Percentiles rank a stretch among this genome's conserved stretches.
phyloP scores from a whole-genome alignment of 2,888 invertebrate species.

The Thalpophila matura region DNA sequence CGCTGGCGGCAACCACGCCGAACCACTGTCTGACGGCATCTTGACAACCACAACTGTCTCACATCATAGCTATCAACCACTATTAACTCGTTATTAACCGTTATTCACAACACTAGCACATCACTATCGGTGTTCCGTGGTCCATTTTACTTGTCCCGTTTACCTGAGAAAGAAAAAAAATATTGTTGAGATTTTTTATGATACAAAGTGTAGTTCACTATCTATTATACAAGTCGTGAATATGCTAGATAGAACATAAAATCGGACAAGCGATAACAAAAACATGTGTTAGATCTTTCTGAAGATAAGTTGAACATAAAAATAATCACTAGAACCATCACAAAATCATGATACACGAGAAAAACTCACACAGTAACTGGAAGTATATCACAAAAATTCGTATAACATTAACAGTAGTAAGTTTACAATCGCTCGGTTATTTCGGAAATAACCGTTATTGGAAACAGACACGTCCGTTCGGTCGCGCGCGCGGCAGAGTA shows the following conservation, averaged over 20 bases:
- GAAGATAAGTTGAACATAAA: constrained; percentile 23
- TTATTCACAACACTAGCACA: constrained; percentile 82
- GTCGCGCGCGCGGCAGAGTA: constrained; percentile 72
- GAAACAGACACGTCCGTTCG: constrained; percentile 72
- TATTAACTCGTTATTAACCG: constrained; percentile 67
- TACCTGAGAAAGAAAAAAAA: constrained; percentile 78
- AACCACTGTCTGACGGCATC: constrained; percentile 89
- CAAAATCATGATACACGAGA: constrained; percentile 16
- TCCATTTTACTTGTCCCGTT: constrained; percentile 78
- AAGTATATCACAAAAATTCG: constrained; percentile 45
- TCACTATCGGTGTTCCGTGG: constrained; percentile 76
- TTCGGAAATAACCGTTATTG: constrained; percentile 77
- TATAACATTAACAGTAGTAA: constrained; percentile 73
- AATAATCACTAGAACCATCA: constrained; percentile 6
- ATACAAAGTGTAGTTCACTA: constrained; percentile 47
- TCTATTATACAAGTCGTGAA: constrained; percentile 42
- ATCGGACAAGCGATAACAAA: constrained; percentile 46
- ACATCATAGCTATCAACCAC: constrained; percentile 79
- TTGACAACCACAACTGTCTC: constrained; percentile 80
- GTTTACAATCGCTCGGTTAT: constrained; percentile 83
- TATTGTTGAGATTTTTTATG: constrained; percentile 47
- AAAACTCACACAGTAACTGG: constrained; percentile 59
- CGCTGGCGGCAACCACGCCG: constrained; percentile 88
- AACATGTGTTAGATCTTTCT: constrained; percentile 45
- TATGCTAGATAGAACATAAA: constrained; percentile 49